phyloP scores from a whole-genome alignment of 1,140 invertebrate species.

The Atta colombica region DNA sequence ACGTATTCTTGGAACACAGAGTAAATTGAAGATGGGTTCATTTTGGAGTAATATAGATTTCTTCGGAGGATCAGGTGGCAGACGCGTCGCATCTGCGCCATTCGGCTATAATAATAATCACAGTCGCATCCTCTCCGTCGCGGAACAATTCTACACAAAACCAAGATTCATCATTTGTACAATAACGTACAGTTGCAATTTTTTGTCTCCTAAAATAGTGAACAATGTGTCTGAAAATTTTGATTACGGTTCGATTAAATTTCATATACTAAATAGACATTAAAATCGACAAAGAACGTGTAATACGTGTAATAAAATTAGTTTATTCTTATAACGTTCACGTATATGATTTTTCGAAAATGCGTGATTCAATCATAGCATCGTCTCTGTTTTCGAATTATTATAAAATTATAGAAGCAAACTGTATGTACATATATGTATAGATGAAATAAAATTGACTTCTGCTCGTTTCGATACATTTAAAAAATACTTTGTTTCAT shows the following conservation, averaged over 20 bases:
- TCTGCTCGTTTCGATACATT: too few relatives aligned
- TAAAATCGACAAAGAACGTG: background rate
- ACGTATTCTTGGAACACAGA: background rate
- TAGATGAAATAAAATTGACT: too few relatives aligned
- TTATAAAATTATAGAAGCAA: too few relatives aligned
- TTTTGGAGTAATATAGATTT: slow-evolving; percentile 27
- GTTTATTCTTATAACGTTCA: background rate
- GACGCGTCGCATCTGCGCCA: slow-evolving; percentile 36
- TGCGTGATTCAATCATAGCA: too few relatives aligned
- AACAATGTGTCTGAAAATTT: background rate
- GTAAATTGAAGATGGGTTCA: slow-evolving; percentile 4
- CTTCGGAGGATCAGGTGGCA: slow-evolving; percentile 40
- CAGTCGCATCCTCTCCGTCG: background rate
- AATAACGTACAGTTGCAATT: background rate
- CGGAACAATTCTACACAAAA: background rate
- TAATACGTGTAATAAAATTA: background rate
- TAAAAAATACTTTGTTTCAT: too few relatives aligned
- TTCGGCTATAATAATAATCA: slow-evolving; percentile 42
- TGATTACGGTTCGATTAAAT: background rate
- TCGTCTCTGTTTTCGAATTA: too few relatives aligned
- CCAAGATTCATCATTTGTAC: background rate
- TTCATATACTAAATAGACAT: background rate
- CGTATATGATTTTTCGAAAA: too few relatives aligned
- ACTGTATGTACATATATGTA: too few relatives aligned
- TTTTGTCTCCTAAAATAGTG: background rate